Evolutionary conservation across 2,113 vertebrate genomes (phyloP), one percentile per base, ranked within the genome.

Genomic region (Hippocampus abdominalis): DNA sequence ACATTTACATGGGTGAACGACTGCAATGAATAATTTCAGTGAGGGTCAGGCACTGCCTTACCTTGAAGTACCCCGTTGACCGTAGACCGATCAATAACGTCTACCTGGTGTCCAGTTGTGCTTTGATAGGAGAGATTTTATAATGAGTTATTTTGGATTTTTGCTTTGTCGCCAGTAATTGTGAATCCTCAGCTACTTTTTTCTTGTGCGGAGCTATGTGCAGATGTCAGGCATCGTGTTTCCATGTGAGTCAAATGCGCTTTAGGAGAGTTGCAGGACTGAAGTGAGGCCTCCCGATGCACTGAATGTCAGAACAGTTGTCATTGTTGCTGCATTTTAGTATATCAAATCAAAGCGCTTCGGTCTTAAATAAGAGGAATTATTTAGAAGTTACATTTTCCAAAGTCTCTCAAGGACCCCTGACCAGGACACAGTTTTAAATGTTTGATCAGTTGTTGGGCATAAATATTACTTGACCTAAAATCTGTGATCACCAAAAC

Each of bases 121-220:
- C 80, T 81, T 79, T 77, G 82, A 74, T 78, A 64, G 76, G 73
- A 71, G 70, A 72, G 70, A 81, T 83, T 86, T 77, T 67, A 79
- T 85, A 80, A 85, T 87, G 88, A 85, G 85, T 87, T 87, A 87
- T 87, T 84, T 83, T 18, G 13, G 69, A 87, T 69, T 90, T 90
- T 88, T 76, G 87, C 89, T 71, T 68, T 75, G 81, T 89, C 89
- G 89, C 82, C 89, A 87, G 83, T 89, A 89, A 89, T 89, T 90
- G 76, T 88, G 86, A 91, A 90, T 86, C 84, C 85, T 91, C 87
- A 90, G 90, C 90, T 75, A 69, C 68, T 88, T 87, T 87, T 85
- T 70, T 70, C 77, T 77, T 75, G 32, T 82, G 77, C 84, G 80
- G 79, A 85, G 88, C 88, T 86, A 59, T 69, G 81, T 72, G 40